Evolutionary conservation across 1,140 invertebrate genomes (phyloP).

Genomic region (Homarus americanus): DNA sequence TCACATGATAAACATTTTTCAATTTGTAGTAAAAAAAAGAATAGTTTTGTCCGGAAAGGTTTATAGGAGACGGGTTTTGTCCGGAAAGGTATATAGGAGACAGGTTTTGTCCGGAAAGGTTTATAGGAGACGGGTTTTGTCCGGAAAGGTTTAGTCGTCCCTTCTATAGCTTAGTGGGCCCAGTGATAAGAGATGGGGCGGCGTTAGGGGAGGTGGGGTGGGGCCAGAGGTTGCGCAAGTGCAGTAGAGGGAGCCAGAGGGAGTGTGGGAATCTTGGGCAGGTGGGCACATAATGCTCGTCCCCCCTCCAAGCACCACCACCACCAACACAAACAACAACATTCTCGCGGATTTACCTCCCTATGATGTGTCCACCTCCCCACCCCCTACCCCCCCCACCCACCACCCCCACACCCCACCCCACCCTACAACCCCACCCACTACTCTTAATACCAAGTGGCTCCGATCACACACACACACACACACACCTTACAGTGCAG

Average conservation of each 20-base stretch:
- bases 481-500: not conserved
- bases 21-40: too few species aligned
- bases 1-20: too few species aligned
- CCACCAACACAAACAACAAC: not conserved
- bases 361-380: too few species aligned
- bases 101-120: too few species aligned
- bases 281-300: slow-evolving; percentile 29
- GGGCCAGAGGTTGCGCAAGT: slow-evolving; percentile 1
- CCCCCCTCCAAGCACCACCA: not conserved
- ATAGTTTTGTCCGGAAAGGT: too few species aligned
- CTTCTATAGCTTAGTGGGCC: too few species aligned
- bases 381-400: not conserved
- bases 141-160: too few species aligned
- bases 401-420: not conserved
- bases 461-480: not conserved
- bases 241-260: not conserved
- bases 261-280: slow-evolving; percentile 23
- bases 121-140: not conserved
- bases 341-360: not conserved
- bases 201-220: not conserved
- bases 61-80: not conserved
- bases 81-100: too few species aligned
- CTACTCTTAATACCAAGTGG: not conserved
- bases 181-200: slow-evolving; percentile 12
- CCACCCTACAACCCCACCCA: not conserved